These are phyloP conservation scores for Chascanopsetta lugubris DNA, from an alignment of 2,113 vertebrate genomes.

Conservation along the genomic window DNA sequence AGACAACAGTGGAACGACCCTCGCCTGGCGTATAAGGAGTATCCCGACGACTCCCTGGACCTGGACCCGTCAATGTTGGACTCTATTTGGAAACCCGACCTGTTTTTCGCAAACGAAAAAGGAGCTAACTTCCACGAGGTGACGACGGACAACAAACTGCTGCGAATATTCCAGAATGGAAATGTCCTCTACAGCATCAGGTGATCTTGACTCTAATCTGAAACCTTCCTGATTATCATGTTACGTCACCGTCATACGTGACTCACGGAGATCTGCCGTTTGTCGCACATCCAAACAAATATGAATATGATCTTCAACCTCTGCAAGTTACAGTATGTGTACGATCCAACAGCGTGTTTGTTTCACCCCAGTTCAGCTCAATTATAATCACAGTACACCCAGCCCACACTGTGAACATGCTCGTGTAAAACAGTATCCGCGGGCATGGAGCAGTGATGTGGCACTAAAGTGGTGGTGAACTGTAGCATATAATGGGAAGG, in stretches of 20 bases:
- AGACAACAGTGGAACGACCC: conserved; percentile 96
- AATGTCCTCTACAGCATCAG: conserved; percentile 97
- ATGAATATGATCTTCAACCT: conserved; percentile 13
- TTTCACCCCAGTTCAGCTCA: conserved; percentile 64
- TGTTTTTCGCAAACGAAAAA: conserved; percentile 96
- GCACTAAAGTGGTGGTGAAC: conserved; percentile 51
- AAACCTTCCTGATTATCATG: background rate
- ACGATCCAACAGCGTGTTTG: conserved; percentile 27
- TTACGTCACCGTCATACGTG: background rate
- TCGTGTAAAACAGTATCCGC: conserved; percentile 47
- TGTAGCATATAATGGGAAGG: conserved; percentile 46
- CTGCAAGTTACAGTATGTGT: background rate
- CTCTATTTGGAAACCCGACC: conserved; percentile 96
- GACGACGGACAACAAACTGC: conserved; percentile 94
- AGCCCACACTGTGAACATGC: conserved; percentile 40
- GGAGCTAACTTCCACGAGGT: conserved; percentile 95
- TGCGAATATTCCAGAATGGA: conserved; percentile 94
- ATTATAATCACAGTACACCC: conserved; percentile 48
- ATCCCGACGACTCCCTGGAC: conserved; percentile 92
- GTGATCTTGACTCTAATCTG: conserved; percentile 64
- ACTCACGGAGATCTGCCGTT: background rate
- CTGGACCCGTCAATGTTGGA: conserved; percentile 94
- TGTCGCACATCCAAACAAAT: conserved; percentile 4
- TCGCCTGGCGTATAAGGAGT: conserved; percentile 90
- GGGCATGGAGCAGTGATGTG: conserved; percentile 56